Base-by-base conservation (phyloP, 2,113 vertebrate genomes). In the Lophura nycthemera region DNA sequence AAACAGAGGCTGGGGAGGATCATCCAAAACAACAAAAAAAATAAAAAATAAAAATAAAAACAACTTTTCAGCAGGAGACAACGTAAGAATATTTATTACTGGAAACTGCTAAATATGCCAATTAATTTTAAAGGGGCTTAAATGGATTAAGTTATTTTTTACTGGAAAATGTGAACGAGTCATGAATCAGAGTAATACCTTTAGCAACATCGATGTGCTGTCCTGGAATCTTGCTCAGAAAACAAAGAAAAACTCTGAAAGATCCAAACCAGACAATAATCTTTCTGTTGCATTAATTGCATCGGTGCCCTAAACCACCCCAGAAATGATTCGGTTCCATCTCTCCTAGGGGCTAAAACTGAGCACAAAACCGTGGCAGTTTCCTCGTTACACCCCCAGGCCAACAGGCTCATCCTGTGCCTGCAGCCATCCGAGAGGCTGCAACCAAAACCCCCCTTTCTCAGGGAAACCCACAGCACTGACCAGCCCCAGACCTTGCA, bases 81-180 rank as follows among this genome's bases (percentile, higher is more conserved):
- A 72, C 94, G 94, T 80, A 88, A 72, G 60, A 89, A 80, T 81
- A 80, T 92, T 93, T 94, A 48, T 94, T 90, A 83, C 71, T 95
- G 91, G 92, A 93, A 94, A 93, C 76, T 81, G 69, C 84, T 92
- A 88, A 93, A 91, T 3, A 30, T 20, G 78, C 84, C 90, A 94
- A 83, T 95, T 94, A 90, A 93, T 95, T 94, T 89, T 81, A 83
- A 86, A 86, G 81, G 61, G 61, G 48, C n/a, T 91, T 86, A 59
- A 92, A 54, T 30, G 83, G 88, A 90, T 91, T 86, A 93, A 91
- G 70, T 8, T 22, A 10, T n/a, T 92, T 86, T 88, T 73, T 74
- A 71, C 83, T 66, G 73, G 52, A 90, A 95, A 94, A 88, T 57
- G 63, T 10, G 25, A 80, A 86, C 32, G 45, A 84, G 30, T 43